A percentile compares a stretch with the other conserved stretches of the same genome.
These are phyloP conservation scores for Nasonovia ribisnigri DNA, from an alignment of 2,888 invertebrate genomes.

Conservation along the genomic window DNA sequence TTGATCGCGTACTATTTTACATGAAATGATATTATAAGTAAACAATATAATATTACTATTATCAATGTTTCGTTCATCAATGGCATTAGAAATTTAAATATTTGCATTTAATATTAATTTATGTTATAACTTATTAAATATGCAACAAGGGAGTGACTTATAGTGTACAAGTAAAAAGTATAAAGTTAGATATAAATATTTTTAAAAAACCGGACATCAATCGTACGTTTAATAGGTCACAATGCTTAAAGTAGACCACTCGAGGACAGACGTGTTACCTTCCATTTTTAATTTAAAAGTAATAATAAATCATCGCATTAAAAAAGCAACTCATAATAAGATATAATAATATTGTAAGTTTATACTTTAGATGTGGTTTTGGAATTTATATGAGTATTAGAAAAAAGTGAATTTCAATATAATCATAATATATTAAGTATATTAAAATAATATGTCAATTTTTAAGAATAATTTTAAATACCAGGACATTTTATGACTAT, in stretches of 20 bases:
- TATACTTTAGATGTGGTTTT: not conserved
- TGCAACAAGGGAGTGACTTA: not conserved
- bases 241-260: not conserved
- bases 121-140: not conserved
- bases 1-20: not conserved
- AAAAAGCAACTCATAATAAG: not conserved
- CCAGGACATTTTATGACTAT: not conserved
- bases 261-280: not conserved
- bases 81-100: not conserved
- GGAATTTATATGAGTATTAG: not conserved
- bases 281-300: slow-evolving; percentile 3
- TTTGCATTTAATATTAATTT: not conserved
- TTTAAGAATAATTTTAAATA: not conserved
- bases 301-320: not conserved
- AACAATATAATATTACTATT: not conserved
- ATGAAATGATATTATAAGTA: not conserved
- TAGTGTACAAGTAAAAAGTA: not conserved
- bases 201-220: slow-evolving; percentile 2
- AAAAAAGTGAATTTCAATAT: not conserved
- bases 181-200: not conserved
- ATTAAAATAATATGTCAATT: not conserved
- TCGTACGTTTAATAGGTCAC: not conserved
- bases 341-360: not conserved
- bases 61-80: not conserved
- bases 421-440: not conserved